Percentiles rank a stretch among this genome's conserved stretches.
Conservation (phyloP, 2,888 invertebrate species). For the Acrobasis suavella region DNA sequence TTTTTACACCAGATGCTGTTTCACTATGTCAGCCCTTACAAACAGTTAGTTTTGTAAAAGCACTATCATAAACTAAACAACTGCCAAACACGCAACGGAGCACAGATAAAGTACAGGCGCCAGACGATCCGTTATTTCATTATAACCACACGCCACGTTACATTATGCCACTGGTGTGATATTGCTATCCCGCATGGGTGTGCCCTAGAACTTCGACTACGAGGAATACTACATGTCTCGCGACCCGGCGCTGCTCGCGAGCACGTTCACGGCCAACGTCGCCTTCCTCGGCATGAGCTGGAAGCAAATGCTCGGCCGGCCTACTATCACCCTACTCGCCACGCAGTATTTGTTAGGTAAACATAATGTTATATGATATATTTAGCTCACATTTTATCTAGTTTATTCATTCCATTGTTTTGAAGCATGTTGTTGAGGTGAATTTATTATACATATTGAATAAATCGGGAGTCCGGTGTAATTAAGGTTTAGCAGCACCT, state of each 20-base stretch:
- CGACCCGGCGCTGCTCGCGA: constrained; percentile 96
- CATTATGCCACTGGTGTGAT: constrained; percentile 32
- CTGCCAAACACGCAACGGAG: too few species aligned
- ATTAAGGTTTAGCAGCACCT: too few species aligned
- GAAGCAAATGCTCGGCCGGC: constrained; percentile 98
- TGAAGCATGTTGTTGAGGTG: neutral
- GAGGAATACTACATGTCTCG: constrained; percentile 98
- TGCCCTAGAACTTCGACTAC: constrained; percentile 91
- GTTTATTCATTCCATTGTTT: neutral
- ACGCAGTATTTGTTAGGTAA: constrained; percentile 93
- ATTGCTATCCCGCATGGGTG: constrained; percentile 57
- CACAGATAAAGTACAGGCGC: neutral
- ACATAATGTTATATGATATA: constrained; percentile 22
- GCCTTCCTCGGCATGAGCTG: constrained; percentile 98
- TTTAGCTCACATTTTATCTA: neutral
- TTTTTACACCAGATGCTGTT: too few species aligned
- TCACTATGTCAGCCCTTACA: too few species aligned
- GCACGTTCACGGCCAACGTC: constrained; percentile 96
- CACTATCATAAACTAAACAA: too few species aligned
- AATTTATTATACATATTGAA: neutral
- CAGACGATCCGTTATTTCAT: neutral
- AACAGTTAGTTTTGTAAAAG: too few species aligned
- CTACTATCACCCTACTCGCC: constrained; percentile 94
- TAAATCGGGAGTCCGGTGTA: too few species aligned
- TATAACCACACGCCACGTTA: neutral